Percentiles rank a stretch among this genome's conserved stretches.
These are phyloP conservation scores for Anas platyrhynchos DNA, from an alignment of 2,113 vertebrate genomes.

Conservation along the genomic window DNA sequence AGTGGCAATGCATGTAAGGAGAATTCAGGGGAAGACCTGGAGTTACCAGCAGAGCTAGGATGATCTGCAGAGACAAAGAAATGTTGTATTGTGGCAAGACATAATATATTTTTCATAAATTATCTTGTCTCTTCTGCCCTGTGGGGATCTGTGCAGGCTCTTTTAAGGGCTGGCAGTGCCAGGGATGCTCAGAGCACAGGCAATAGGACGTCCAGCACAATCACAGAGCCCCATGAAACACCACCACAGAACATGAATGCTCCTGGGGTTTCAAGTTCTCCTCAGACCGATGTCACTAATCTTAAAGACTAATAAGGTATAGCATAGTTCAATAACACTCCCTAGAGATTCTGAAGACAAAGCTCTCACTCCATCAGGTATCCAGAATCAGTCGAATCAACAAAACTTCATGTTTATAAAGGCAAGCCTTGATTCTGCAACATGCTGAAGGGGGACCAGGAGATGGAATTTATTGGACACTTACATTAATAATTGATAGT, in stretches of 20 bases:
- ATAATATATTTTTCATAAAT: background rate
- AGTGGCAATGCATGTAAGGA: background rate
- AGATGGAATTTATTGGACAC: background rate
- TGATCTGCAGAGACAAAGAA: background rate
- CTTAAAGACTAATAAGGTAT: background rate
- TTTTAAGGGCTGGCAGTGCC: background rate
- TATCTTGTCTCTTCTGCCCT: background rate
- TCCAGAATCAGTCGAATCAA: background rate
- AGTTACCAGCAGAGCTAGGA: background rate
- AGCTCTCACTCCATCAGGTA: background rate
- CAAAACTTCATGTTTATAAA: background rate
- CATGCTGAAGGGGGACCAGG: background rate
- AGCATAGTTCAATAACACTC: background rate
- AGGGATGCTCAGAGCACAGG: background rate
- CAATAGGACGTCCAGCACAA: background rate
- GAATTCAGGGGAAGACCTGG: too few relatives aligned
- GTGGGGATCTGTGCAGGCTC: background rate
- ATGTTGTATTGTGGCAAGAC: background rate
- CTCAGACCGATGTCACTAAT: background rate
- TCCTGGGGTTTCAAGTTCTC: background rate
- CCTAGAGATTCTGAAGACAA: background rate
- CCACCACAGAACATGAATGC: background rate
- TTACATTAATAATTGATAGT: background rate
- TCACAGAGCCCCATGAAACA: background rate
- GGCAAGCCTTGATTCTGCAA: background rate